A percentile compares a stretch with the other conserved stretches of the same genome.
These are phyloP conservation scores for Apantesis nais DNA, from an alignment of 2,888 invertebrate species.

Conservation along the genomic window DNA sequence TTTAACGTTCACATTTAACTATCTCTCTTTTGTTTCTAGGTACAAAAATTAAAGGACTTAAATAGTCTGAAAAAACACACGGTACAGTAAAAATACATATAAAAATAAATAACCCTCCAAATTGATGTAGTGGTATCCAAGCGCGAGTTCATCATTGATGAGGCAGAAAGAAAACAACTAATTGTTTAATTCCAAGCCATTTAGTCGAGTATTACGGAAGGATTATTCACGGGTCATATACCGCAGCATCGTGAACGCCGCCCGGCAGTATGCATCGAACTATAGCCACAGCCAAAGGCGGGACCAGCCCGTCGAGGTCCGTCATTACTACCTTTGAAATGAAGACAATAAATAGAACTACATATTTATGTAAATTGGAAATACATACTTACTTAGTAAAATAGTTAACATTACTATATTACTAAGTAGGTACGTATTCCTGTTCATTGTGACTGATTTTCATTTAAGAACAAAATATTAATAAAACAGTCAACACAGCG, in stretches of 20 bases:
- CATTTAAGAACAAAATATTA: not conserved
- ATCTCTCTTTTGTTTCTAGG: not conserved
- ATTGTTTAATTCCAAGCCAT: slow-evolving; percentile 85
- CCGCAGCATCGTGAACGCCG: slow-evolving; percentile 70
- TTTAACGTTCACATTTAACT: slow-evolving; percentile 11
- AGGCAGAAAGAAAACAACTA: slow-evolving; percentile 83
- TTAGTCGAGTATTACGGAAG: slow-evolving; percentile 81
- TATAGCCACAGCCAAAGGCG: slow-evolving; percentile 47
- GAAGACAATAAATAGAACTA: slow-evolving; percentile 39
- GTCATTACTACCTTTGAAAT: slow-evolving; percentile 50
- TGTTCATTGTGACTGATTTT: not conserved
- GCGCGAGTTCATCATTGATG: slow-evolving; percentile 71
- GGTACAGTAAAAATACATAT: too few species aligned
- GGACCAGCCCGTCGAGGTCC: slow-evolving; percentile 45
- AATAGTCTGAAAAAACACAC: slow-evolving; percentile 11
- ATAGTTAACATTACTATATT: not conserved
- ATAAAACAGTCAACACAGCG: not conserved
- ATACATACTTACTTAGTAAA: not conserved
- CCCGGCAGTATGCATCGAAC: slow-evolving; percentile 44
- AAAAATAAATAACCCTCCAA: slow-evolving; percentile 38
- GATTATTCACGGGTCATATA: slow-evolving; percentile 84
- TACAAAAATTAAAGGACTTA: slow-evolving; percentile 4
- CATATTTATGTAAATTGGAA: slow-evolving; percentile 47
- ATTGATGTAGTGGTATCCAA: slow-evolving; percentile 51
- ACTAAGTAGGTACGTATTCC: too few species aligned